Evolutionary conservation across 2,888 invertebrate genomes (phyloP), one percentile per base, ranked within the genome.

Genomic region (Dicyrtoma fusca): DNA sequence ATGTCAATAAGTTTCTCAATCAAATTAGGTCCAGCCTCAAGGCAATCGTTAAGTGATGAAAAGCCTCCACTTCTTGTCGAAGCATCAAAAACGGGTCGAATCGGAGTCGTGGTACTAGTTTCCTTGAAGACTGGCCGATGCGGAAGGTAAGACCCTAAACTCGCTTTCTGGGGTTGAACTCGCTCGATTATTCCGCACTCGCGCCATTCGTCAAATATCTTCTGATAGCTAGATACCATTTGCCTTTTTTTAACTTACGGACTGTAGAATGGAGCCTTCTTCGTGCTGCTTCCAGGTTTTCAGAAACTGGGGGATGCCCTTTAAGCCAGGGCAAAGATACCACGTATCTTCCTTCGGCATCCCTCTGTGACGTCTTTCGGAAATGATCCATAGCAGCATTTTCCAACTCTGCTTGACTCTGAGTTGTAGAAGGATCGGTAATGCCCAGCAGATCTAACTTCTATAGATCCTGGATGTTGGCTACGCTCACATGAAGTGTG

Each of bases 61-160:
- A 19, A 6, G 6, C 61, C 26, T 23, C 73, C 66, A 6, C 21
- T 61, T 19, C 61, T 57, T 1, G 70, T 26, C 47, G 19, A 61
- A 19, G 66, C 68, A 11, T 61, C 59, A 25, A 53, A 81, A 0
- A 81, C 79, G 1, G 80, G 79, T 25, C 79, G 57, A 3, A 80
- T 64, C 26, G 71, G 69, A 14, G 80, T 81, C 1, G 79, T 78
- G 0, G 26, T 0, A 57, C 75, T 76, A 0, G 74, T 65, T 14
- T 66, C 51, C 61, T 81, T 81, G 1, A 81, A 17, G 1, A 81
- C 81, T 1, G 74, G 76, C 10, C 77, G 73, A 70, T 81, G 81
- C 1, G 76, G 74, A 1, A 76, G 34, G 45, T 73, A 76, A 44
- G 47, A 17, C 4, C 42, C 17, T 3, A 42, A n/a, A 8, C 47